Conservation (phyloP, 2,797 vertebrate genomes). For the Paedocypris micromegethes region DNA sequence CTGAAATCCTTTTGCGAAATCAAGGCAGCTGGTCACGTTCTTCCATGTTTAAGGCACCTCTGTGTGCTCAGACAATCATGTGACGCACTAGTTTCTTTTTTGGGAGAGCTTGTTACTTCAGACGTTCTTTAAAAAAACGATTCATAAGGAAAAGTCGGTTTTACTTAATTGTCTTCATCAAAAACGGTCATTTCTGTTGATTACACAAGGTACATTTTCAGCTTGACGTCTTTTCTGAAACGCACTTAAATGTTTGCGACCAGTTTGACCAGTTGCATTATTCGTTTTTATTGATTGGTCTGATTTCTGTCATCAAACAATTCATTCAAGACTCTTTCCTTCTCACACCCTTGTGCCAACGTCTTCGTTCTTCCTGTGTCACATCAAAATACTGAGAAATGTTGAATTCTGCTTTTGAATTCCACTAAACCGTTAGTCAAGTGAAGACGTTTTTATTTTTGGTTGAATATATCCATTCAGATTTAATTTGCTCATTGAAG, state of each 20-base stretch:
- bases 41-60: constrained; percentile 20
- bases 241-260: neutral
- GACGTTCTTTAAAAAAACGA: constrained; percentile 31
- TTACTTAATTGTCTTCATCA: neutral
- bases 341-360: too few relatives aligned
- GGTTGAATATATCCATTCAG: constrained; percentile 10
- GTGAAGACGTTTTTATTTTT: neutral
- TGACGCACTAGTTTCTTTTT: constrained; percentile 10
- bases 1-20: constrained; percentile 14
- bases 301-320: too few relatives aligned
- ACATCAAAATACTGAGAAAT: neutral
- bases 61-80: constrained; percentile 39
- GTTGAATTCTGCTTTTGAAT: neutral
- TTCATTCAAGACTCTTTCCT: too few relatives aligned
- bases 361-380: neutral
- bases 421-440: neutral
- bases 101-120: constrained; percentile 37
- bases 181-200: neutral
- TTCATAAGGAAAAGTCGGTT: neutral
- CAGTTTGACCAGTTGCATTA: neutral
- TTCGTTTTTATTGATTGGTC: too few relatives aligned
- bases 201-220: too few relatives aligned
- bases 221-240: too few relatives aligned
- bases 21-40: constrained; percentile 23
- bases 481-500: constrained; percentile 21